Base-by-base conservation (phyloP, 1,140 invertebrate genomes). In the Megalopta genalis region DNA sequence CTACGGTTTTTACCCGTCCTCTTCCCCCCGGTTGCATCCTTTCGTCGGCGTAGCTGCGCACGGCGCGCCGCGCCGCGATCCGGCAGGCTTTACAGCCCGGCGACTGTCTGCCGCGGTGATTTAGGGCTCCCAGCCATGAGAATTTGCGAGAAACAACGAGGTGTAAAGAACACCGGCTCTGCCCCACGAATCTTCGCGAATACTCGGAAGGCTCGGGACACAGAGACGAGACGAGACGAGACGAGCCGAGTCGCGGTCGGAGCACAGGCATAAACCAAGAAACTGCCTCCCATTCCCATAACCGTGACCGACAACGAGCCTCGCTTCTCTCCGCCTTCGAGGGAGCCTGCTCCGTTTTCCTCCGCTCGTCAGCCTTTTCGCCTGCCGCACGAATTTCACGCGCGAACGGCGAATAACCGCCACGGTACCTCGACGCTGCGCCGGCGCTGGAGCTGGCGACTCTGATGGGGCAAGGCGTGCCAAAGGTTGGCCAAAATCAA, bases 141-240 rank as follows among this genome's bases (percentile, higher is more conserved):
- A 87, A 86, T 87, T 85, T 81, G 80, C 74, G 83, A 77, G 75
- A 77, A 85, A 85, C 81, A 82, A 87, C 80, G 82, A 86, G 85
- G 82, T 87, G 85, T 76, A 87, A 87, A 87, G 82, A 87, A 78
- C 75, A 74, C 75, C 68, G 64, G 66, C 62, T 66, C 64, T 75
- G 66, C 66, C 69, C 64, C 27, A 81, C 85, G 79, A 87, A 87
- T 82, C 65, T 87, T 65, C 49, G 69, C 66, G 64, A 32, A 74
- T 81, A 70, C 39, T 75, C 66, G 32, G 63, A 14, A 16, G 14
- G 21, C 52, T 21, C 67, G 64, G 62, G 39, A 57, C 54, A 68
- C 23, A 49, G 68, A 32, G 32, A 32, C 32, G 32, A 32, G 32
- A 2, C 32, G 32, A 32, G 32, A 32, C 32, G 32, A 32, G 32